Evolutionary conservation across 2,888 invertebrate species (phyloP).

Genomic region (Trissolcus japonicus): DNA sequence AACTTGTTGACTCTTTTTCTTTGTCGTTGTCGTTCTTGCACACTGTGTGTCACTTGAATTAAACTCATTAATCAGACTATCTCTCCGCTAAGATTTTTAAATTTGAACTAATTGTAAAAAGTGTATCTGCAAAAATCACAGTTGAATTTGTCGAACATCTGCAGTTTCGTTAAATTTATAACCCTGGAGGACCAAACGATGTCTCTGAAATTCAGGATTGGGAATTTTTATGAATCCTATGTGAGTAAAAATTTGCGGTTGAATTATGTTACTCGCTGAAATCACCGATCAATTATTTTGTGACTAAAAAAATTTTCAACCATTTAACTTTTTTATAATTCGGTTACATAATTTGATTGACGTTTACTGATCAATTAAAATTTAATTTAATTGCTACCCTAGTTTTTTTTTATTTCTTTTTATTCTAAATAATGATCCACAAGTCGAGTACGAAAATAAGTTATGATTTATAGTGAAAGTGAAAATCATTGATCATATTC

Average conservation of each 20-base stretch:
- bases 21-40: conserved; percentile 48
- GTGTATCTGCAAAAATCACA: not conserved
- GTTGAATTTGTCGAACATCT: not conserved
- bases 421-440: no score
- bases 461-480: no score
- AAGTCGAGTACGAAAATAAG: no score
- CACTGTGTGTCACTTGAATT: conserved; percentile 63
- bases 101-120: not conserved
- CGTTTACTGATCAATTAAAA: not conserved
- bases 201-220: conserved; percentile 71
- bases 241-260: conserved; percentile 65
- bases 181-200: conserved; percentile 14
- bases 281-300: not conserved
- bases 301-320: not conserved
- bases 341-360: not conserved
- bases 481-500: no score
- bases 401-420: not conserved
- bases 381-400: not conserved
- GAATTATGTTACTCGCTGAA: not conserved
- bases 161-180: not conserved
- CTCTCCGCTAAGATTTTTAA: conserved; percentile 8
- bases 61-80: conserved; percentile 70
- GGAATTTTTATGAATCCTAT: conserved; percentile 73
- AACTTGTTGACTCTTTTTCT: conserved; percentile 56
- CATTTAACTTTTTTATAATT: not conserved